Conservation (phyloP, 2,888 invertebrate species). For the Platycheirus rosarum region DNA sequence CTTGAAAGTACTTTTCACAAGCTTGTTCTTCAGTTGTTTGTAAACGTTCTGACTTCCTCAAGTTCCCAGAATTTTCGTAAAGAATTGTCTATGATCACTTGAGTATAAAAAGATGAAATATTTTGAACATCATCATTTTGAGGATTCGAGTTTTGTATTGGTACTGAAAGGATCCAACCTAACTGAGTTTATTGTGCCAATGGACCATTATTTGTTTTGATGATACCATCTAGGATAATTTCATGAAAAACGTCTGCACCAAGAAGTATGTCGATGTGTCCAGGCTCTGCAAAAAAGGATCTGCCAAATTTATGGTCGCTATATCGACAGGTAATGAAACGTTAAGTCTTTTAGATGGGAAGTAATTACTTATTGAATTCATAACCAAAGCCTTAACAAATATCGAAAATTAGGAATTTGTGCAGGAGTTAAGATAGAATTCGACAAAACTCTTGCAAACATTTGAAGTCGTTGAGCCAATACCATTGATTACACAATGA, state of each 20-base stretch:
- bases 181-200: conserved; percentile 18
- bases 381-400: conserved; percentile 14
- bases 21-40: no score
- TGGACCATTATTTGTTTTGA: conserved; percentile 4
- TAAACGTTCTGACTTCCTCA: no score
- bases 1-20: no score
- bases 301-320: background rate
- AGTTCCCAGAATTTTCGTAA: no score
- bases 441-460: no score
- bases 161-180: conserved; percentile 27
- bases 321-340: background rate
- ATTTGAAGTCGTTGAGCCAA: no score
- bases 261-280: no score
- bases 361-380: conserved; percentile 17
- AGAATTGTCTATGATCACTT: no score
- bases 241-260: conserved; percentile 23
- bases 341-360: conserved; percentile 1
- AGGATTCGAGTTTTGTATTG: background rate
- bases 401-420: background rate
- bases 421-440: background rate
- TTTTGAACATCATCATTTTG: conserved; percentile 3
- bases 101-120: conserved; percentile 10
- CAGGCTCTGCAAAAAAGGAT: conserved; percentile 3
- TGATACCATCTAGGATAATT: conserved; percentile 26
- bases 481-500: no score